Evolutionary conservation across 2,113 vertebrate species (phyloP), one percentile per base, ranked within the genome.

Genomic region (Centropus unirufus): DNA sequence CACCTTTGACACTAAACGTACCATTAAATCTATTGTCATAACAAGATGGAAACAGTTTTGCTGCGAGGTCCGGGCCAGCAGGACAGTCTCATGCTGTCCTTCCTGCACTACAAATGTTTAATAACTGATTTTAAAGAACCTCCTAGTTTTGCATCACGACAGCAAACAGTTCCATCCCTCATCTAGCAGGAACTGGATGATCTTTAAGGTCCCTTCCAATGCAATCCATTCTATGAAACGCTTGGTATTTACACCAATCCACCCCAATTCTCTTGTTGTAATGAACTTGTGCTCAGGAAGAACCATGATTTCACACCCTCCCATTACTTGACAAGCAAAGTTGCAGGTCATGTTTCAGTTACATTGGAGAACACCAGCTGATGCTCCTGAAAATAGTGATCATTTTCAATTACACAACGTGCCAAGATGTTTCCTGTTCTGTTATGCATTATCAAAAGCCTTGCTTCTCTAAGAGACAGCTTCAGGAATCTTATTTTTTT

Each of bases 401-500:
- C 36, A 64, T 59, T 76, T 75, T 49, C 47, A n/a, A 39, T 22
- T 49, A 49, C 54, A 34, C 4, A 36, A 36, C 5, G 8, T 7
- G 64, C 30, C 64, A 59, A 64, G 6, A 47, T 54, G 11, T 24
- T 66, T 34, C 76, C 30, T 86, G 27, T 42, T 76, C 81, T 32
- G 11, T 19, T 40, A 57, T 1, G 2, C 4, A 2, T 58, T 14
- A 27, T 18, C 51, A 47, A 62, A 68, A 62, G 2, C 1, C 23
- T 40, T 34, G 34, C 23, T 44, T 46, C n/a, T 62, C 40, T 42
- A 44, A 51, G 14, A 32, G 34, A 24, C 6, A 47, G 11, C 73
- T 80, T n/a, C 81, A 19, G 55, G 17, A 63, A 34, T 57, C 29
- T 42, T 36, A 36, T 36, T 8, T 4, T 29, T 57, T 27, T 61